phyloP scores from a whole-genome alignment of 92 coral and sea anemone species.

The Parazoanthus atlanticus region DNA sequence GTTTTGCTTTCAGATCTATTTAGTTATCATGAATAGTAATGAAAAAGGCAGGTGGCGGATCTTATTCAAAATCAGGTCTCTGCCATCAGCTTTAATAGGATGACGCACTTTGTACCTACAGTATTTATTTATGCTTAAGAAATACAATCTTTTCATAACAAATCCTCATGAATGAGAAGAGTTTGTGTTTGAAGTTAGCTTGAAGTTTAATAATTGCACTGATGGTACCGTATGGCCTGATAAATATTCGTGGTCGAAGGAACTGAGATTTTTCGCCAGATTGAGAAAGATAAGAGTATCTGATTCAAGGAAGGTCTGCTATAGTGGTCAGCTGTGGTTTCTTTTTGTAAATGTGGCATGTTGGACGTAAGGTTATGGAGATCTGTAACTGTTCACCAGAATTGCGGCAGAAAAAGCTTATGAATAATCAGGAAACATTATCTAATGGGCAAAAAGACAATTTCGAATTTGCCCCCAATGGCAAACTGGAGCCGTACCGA shows the following conservation, averaged over 20 bases:
- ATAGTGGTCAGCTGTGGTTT: slow-evolving; percentile 27
- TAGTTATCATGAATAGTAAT: slow-evolving; percentile 38
- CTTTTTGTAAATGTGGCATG: slow-evolving; percentile 40
- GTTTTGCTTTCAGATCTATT: slow-evolving; percentile 42
- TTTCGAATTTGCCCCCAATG: slow-evolving; percentile 40
- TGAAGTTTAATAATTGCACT: slow-evolving; percentile 29
- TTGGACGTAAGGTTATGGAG: slow-evolving; percentile 45
- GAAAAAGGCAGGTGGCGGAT: slow-evolving; percentile 32
- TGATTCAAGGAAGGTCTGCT: slow-evolving; percentile 16
- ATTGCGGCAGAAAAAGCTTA: slow-evolving; percentile 5
- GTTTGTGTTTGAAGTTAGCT: slow-evolving; percentile 27
- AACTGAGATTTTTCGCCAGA: slow-evolving; percentile 1
- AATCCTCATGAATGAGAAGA: slow-evolving; percentile 25
- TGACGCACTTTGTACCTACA: slow-evolving; percentile 32
- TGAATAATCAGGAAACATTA: slow-evolving; percentile 27
- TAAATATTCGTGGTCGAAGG: slow-evolving; percentile 25
- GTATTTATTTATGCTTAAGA: slow-evolving; percentile 34
- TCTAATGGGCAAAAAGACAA: slow-evolving; percentile 25
- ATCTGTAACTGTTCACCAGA: slow-evolving; percentile 54
- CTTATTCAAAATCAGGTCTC: slow-evolving; percentile 38
- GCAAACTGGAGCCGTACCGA: slow-evolving; percentile 26
- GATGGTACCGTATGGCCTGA: not conserved
- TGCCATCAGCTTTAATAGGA: slow-evolving; percentile 14
- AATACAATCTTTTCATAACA: slow-evolving; percentile 16
- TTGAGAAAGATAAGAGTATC: slow-evolving; percentile 17